Conservation (phyloP, 2,888 invertebrate genomes). For the Bellardia bayeri region DNA sequence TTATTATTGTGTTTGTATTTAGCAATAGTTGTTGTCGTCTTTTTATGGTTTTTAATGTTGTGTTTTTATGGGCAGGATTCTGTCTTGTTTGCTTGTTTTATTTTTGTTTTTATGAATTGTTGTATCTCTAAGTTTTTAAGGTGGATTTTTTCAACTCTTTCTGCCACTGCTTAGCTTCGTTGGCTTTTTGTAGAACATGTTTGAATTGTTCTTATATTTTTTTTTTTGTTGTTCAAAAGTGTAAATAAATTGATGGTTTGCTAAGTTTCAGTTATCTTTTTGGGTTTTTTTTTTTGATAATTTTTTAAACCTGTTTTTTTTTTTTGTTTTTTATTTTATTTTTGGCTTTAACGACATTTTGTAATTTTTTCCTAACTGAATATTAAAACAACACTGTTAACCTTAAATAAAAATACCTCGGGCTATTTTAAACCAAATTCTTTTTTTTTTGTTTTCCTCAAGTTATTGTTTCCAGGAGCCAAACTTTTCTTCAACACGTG, state of each 20-base stretch:
- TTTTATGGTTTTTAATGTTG: conserved; percentile 4
- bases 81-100: conserved; percentile 31
- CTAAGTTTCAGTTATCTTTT: conserved; percentile 30
- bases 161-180: neutral
- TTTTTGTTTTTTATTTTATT: conserved; percentile 1
- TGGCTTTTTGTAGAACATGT: neutral
- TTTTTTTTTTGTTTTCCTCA: neutral
- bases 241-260: conserved; percentile 33
- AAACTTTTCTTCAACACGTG: neutral
- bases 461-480: neutral
- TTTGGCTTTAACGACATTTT: neutral
- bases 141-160: neutral
- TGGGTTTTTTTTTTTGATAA: neutral
- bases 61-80: neutral
- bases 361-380: neutral
- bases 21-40: conserved; percentile 20
- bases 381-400: neutral
- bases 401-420: neutral
- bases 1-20: conserved; percentile 1
- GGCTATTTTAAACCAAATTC: neutral
- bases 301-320: neutral
- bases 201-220: neutral
- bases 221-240: neutral
- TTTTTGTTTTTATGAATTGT: neutral
- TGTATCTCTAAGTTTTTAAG: conserved; percentile 6